Percentiles rank a stretch among this genome's conserved stretches.
These are phyloP conservation scores for Parelbella ahira DNA, from an alignment of 2,888 invertebrate genomes.

Conservation along the genomic window DNA sequence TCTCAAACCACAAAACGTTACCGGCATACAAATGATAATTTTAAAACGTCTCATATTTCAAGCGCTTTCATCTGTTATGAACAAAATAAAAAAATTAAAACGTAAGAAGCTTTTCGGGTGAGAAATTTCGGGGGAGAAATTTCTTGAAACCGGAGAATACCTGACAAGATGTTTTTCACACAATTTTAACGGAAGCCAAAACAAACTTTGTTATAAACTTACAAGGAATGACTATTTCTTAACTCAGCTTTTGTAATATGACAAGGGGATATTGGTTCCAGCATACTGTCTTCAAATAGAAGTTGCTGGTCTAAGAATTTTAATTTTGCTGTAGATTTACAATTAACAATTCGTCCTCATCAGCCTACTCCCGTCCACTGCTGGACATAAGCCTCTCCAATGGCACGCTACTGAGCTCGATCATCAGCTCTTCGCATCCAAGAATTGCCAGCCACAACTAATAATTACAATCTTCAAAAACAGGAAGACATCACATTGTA, in stretches of 20 bases:
- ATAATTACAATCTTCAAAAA: no score
- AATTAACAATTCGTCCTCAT: no score
- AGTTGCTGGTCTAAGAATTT: no score
- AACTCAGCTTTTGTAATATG: not conserved
- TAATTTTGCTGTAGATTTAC: no score
- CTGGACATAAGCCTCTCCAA: no score
- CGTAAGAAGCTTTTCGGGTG: constrained; percentile 10
- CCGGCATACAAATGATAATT: constrained; percentile 14
- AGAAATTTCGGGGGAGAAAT: constrained; percentile 4
- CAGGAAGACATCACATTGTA: no score
- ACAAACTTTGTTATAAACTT: constrained; percentile 14
- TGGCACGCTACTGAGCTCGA: no score
- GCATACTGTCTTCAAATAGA: no score
- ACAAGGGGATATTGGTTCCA: no score
- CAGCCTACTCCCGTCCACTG: no score
- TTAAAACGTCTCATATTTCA: constrained; percentile 18
- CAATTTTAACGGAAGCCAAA: constrained; percentile 7
- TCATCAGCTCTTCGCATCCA: no score
- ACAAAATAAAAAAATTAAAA: constrained; percentile 13
- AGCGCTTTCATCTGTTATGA: constrained; percentile 5
- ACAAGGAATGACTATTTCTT: constrained; percentile 18
- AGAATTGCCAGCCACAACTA: no score
- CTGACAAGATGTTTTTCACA: constrained; percentile 9
- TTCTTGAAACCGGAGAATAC: constrained; percentile 9
- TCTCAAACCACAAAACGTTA: constrained; percentile 13